Conservation (phyloP, 1,140 invertebrate species). For the Platorchestia sp. region DNA sequence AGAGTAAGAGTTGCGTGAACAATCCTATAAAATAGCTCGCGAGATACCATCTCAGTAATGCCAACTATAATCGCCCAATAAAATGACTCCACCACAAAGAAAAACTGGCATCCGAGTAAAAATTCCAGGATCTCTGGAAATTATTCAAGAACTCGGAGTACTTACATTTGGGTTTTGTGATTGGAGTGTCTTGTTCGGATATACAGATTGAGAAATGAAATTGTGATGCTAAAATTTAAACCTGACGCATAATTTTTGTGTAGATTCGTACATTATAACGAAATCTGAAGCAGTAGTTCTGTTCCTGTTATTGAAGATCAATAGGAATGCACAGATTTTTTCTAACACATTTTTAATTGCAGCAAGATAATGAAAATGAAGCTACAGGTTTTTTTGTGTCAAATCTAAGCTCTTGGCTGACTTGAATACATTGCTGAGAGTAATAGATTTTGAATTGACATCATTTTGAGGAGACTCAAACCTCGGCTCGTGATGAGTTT, state of each 20-base stretch:
- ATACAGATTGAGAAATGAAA: background rate
- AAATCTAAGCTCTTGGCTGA: background rate
- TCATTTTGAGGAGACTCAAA: background rate
- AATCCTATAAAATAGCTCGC: constrained; percentile 34
- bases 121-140: background rate
- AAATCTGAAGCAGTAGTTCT: background rate
- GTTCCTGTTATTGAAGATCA: background rate
- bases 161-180: background rate
- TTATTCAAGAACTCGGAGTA: constrained; percentile 12
- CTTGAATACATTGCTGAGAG: background rate
- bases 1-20: constrained; percentile 41
- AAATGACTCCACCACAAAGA: background rate
- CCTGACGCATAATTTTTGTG: background rate
- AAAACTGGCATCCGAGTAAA: constrained; percentile 12
- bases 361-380: background rate
- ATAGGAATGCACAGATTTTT: background rate
- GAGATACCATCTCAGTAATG: constrained; percentile 49
- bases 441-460: background rate
- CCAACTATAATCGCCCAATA: constrained; percentile 45
- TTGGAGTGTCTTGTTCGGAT: background rate
- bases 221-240: background rate
- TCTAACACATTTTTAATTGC: background rate
- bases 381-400: background rate
- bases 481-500: background rate
- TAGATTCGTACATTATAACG: background rate